These are phyloP conservation scores for Sternotherus odoratus DNA, from an alignment of 2,797 vertebrate genomes.

Conservation along the genomic window DNA sequence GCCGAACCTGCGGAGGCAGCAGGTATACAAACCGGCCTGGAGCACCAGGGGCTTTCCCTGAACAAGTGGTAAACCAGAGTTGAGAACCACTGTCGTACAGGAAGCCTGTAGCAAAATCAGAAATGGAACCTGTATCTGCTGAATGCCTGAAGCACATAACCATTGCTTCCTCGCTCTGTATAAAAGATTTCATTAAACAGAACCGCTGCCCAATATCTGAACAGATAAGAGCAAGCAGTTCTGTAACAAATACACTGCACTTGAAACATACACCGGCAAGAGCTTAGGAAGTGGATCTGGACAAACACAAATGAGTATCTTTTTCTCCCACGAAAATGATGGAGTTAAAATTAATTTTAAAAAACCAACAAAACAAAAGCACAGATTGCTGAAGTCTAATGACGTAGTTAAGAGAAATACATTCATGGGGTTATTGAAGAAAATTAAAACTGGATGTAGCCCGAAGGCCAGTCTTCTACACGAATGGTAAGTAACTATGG, in stretches of 20 bases:
- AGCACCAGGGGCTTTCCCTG: too few relatives aligned
- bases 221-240: not conserved
- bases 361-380: not conserved
- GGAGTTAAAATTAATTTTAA: not conserved
- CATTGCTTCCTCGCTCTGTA: not conserved
- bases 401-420: not conserved
- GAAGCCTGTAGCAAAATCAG: not conserved
- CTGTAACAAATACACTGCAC: not conserved
- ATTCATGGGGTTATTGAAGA: not conserved
- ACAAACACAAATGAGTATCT: fast-evolving
- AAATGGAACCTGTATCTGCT: not conserved
- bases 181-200: not conserved
- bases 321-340: not conserved
- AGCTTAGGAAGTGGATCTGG: not conserved
- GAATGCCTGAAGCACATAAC: not conserved
- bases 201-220: not conserved
- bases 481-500: not conserved
- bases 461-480: not conserved
- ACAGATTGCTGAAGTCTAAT: not conserved
- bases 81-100: too few relatives aligned
- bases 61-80: too few relatives aligned
- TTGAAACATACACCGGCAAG: fast-evolving
- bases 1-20: too few relatives aligned
- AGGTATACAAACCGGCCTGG: too few relatives aligned
- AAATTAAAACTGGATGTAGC: not conserved